Percentiles rank a stretch among this genome's conserved stretches.
Evolutionary conservation across 1,140 invertebrate species (phyloP).

Genomic region (Pinna nobilis): DNA sequence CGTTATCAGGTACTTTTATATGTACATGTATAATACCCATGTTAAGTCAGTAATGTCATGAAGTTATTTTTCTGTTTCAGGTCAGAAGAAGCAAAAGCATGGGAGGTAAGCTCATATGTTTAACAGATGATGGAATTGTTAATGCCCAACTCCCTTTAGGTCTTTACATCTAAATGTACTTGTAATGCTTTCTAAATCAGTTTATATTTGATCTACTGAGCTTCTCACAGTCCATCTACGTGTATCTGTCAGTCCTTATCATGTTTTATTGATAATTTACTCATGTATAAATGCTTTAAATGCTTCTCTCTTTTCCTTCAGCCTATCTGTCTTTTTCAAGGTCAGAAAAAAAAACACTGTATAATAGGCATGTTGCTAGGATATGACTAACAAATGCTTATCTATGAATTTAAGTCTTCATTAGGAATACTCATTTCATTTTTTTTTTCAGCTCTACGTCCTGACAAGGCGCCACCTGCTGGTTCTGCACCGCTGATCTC

Average conservation of each 20-base stretch:
- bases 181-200: too few species aligned
- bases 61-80: constrained; percentile 49
- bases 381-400: constrained; percentile 66
- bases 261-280: background rate
- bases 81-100: constrained; percentile 63
- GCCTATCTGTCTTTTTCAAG: too few species aligned
- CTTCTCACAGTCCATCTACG: too few species aligned
- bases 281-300: background rate
- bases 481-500: constrained; percentile 46
- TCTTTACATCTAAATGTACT: background rate
- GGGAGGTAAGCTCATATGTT: constrained; percentile 51
- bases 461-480: constrained; percentile 49
- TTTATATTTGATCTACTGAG: too few species aligned
- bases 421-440: background rate
- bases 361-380: too few species aligned
- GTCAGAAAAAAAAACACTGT: constrained; percentile 56
- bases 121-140: background rate
- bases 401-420: constrained; percentile 40
- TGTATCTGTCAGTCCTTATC: too few species aligned
- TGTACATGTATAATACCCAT: background rate
- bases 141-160: background rate
- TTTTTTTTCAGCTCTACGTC: constrained; percentile 39
- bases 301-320: too few species aligned
- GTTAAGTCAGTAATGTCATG: background rate
- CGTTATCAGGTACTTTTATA: too few species aligned